These are phyloP conservation scores for Nestor notabilis DNA, from an alignment of 2,113 vertebrate genomes.

Conservation along the genomic window DNA sequence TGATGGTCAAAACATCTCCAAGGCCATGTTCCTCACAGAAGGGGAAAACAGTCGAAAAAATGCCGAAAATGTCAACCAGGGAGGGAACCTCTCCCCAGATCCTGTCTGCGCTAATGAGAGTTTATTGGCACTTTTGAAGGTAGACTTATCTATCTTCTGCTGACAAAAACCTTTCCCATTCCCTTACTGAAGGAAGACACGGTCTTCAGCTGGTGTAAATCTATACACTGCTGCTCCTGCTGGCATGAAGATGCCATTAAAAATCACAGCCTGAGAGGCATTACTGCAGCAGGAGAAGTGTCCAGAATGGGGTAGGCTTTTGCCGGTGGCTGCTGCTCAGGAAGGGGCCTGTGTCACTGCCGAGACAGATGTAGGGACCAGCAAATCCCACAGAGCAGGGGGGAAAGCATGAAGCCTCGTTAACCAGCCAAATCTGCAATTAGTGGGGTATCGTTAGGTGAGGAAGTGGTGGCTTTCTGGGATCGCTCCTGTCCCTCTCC, in stretches of 20 bases:
- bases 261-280: neutral
- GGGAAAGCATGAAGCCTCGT: neutral
- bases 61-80: slow-evolving; percentile 36
- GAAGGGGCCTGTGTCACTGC: neutral
- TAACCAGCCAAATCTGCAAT: neutral
- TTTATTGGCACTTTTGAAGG: slow-evolving; percentile 7
- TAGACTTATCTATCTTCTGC: neutral
- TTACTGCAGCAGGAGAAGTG: neutral
- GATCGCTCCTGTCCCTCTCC: neutral
- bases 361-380: neutral
- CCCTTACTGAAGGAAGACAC: neutral
- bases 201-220: neutral
- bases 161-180: neutral
- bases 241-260: neutral
- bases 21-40: neutral
- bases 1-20: neutral
- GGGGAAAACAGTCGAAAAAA: neutral
- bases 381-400: accelerated
- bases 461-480: neutral
- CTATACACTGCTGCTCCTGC: neutral
- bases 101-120: slow-evolving; percentile 34
- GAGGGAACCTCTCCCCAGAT: neutral
- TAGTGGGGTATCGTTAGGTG: neutral
- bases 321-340: neutral
- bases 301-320: neutral